Conservation (phyloP, 2,113 vertebrate species). For the Gopherus flavomarginatus region DNA sequence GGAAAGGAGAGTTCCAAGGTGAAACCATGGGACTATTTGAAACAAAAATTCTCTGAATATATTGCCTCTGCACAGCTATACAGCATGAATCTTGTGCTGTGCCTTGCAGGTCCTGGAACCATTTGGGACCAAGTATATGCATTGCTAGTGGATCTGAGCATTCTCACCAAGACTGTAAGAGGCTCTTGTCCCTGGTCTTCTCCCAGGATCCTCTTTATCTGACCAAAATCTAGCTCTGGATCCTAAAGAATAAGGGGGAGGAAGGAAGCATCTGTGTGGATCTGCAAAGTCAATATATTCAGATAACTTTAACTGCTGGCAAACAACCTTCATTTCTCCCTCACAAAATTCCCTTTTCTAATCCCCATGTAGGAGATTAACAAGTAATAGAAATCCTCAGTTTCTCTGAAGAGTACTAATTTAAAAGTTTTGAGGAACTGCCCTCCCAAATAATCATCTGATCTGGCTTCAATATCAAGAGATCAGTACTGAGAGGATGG, state of each 20-base stretch:
- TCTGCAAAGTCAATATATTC: neutral
- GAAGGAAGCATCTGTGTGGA: neutral
- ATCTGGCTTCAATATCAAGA: neutral
- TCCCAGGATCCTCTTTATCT: neutral
- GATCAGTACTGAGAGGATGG: neutral
- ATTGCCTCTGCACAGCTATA: neutral
- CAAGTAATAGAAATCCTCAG: neutral
- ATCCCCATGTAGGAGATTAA: neutral
- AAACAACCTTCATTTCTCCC: neutral
- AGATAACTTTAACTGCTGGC: neutral
- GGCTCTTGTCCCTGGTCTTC: neutral
- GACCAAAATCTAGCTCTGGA: neutral
- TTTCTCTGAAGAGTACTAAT: neutral
- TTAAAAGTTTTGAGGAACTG: neutral
- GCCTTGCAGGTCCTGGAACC: neutral
- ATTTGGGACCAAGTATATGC: neutral
- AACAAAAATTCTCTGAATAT: neutral
- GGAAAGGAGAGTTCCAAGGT: neutral
- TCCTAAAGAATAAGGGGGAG: neutral
- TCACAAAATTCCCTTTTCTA: neutral
- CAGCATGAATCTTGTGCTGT: fast-evolving
- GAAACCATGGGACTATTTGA: neutral
- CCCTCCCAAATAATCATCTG: neutral
- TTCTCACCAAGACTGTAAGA: neutral
- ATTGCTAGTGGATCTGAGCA: neutral